Base-by-base conservation (phyloP, 2,888 invertebrate species). In the Synergus laeviventris region DNA sequence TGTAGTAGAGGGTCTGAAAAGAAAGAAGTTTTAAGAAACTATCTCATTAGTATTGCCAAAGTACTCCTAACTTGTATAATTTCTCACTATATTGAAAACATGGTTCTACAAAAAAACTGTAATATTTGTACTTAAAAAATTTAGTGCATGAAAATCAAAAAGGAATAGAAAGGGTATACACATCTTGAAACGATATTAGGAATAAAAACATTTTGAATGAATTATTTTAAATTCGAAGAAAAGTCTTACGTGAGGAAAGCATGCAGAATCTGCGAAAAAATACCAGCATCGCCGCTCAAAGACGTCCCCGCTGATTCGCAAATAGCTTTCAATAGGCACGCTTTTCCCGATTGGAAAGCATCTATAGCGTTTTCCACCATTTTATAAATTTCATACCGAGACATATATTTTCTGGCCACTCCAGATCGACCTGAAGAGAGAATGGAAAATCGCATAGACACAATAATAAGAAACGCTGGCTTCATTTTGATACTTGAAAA, bases 261-360 rank as follows among this genome's bases (percentile, higher is more conserved):
- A 91, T 96, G 95, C 80, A 95, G 91, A 86, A 96, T 92, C 91
- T 96, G 94, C 24, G 94, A 95, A 78, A 95, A 92, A 85, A 97
- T 92, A 14, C 95, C 95, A 84, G 94, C 94, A 84, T 94, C 94
- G 83, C 93, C 92, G 82, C 92, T 93, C 87, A 96, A 93, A 79
- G 95, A 94, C 79, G 93, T 92, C 83, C 94, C 93, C 0, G 96
- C 94, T 18, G 94, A 93, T 89, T 96, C 96, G 89, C 97, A 97
- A 89, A 97, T 95, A 84, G 94, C 93, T 86, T 95, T 93, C 82
- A 96, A 91, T 84, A 97, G 90, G 91, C 97, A 97, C 49, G 93
- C 93, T 81, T 94, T 93, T 31, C 89, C 89, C 75, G 87, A 86
- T 74, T 81, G 81, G 42, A 84, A 84, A 61, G 84, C 80, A 62